Evolutionary conservation across 53 echinoderm and acorn worm species (phyloP), one percentile per base, ranked within the genome.

Genomic region (Astropecten irregularis): DNA sequence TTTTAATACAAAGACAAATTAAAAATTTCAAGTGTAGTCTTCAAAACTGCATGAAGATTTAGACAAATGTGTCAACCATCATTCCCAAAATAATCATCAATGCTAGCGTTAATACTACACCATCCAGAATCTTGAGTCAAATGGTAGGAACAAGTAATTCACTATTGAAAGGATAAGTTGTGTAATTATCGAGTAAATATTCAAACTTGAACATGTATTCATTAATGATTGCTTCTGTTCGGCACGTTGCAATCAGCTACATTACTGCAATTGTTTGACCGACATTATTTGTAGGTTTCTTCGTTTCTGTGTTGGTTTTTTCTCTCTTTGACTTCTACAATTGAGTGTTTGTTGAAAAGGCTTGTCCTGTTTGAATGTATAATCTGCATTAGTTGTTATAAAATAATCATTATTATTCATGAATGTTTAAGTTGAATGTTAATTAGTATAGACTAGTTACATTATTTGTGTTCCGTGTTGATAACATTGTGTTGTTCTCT

Each of bases 121-220:
- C n/a, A n/a, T n/a, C n/a, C n/a, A n/a, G n/a, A n/a, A n/a, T n/a
- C n/a, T n/a, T n/a, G n/a, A n/a, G n/a, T n/a, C n/a, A n/a, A n/a
- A n/a, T n/a, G n/a, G n/a, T n/a, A n/a, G n/a, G n/a, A n/a, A n/a
- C n/a, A n/a, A n/a, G n/a, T n/a, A n/a, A n/a, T n/a, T n/a, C n/a
- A n/a, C n/a, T n/a, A n/a, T n/a, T n/a, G n/a, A n/a, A n/a, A n/a
- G n/a, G n/a, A n/a, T n/a, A 6, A 28, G 19, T 71, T 32, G 65
- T 64, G 35, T 37, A 71, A 71, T 32, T 51, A 58, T 58, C 59
- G 10, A 19, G 59, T 58, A 14, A 13, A 28, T 9, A 28, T 28
- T 58, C 22, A n/a, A 74, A 56, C 56, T 56, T 57, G n/a, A n/a
- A n/a, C 36, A 40, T 74, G 74, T 74, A 74, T 74, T 74, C 74